phyloP scores from a whole-genome alignment of 2,797 vertebrate species.

The Poeciliopsis presidionis region DNA sequence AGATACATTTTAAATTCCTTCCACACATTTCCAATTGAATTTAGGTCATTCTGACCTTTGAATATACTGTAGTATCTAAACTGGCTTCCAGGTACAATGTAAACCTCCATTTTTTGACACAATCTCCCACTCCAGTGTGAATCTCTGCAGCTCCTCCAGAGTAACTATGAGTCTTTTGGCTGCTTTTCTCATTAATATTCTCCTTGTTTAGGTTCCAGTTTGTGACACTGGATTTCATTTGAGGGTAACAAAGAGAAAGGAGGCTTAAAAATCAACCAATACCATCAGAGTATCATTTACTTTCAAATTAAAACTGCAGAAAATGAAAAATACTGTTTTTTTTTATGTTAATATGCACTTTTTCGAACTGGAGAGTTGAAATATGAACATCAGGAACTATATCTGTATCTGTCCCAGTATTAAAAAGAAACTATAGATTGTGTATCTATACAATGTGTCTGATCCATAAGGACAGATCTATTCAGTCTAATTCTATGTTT shows the following conservation, averaged over 20 bases:
- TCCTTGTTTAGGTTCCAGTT: background rate
- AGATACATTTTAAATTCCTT: background rate
- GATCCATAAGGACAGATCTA: too few species aligned
- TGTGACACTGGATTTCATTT: background rate
- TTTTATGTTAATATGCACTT: background rate
- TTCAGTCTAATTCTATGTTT: too few species aligned
- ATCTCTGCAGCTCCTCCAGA: too few species aligned
- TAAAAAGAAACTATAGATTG: too few species aligned
- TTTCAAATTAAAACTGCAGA: background rate
- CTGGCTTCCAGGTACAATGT: background rate
- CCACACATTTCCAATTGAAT: background rate
- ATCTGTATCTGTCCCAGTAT: too few species aligned
- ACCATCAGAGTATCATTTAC: background rate
- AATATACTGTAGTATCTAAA: too few species aligned
- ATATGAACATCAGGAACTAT: background rate
- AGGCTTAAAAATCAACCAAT: background rate
- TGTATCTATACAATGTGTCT: too few species aligned
- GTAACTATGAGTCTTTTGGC: too few species aligned
- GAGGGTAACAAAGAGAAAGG: background rate
- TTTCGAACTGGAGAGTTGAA: background rate
- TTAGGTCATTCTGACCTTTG: background rate
- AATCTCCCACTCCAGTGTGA: too few species aligned
- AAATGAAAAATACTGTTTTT: background rate
- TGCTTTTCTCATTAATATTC: too few species aligned
- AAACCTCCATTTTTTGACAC: background rate